Base-by-base conservation (phyloP, 1,140 invertebrate genomes). In the Pteromalus puparum region DNA sequence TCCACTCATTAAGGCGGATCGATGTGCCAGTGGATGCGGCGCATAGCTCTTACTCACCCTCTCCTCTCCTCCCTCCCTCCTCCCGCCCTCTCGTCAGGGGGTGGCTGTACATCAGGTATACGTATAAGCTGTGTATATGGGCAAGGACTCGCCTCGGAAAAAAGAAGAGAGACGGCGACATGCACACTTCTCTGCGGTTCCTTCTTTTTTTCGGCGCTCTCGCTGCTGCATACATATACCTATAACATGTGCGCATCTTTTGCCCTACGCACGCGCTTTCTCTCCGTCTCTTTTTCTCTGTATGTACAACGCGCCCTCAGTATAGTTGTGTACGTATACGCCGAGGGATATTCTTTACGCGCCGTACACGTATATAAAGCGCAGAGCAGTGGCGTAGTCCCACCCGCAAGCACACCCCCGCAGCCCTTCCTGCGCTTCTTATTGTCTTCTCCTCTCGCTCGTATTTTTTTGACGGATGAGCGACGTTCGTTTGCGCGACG, bases 1-100 rank as follows among this genome's bases (percentile, higher is more conserved):
- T 92, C 91, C 92, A 92, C 92, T 93, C 92, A 92, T 93, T 92
- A 93, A 93, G 91, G 91, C 90, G 91, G 92, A 92, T 92, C 92
- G 92, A 93, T 93, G 91, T 92, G 91, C 68, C 90, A 89, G 90
- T 91, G 89, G 91, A 91, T 92, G 90, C 89, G 87, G 83, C 85
- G 78, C 65, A n/a, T n/a, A 1, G 18, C 74, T 73, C 83, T 48
- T 70, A 34, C 65, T 72, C 82, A 28, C 79, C 67, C 34, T 83
- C 83, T 81, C 77, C 77, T 72, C 79, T 42, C 42, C 42, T 53
- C 67, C 26, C 42, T 65, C 77, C 82, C 81, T 53, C 30, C 10
- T 67, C 12, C 13, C 15, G 18, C 75, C 65, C 9, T 46, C 30
- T 12, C 10, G n/a, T 6, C 21, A 15, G 28, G 42, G 18, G 61